Conservation (phyloP, 2,797 vertebrate species). For the Clarias laeviceps region DNA sequence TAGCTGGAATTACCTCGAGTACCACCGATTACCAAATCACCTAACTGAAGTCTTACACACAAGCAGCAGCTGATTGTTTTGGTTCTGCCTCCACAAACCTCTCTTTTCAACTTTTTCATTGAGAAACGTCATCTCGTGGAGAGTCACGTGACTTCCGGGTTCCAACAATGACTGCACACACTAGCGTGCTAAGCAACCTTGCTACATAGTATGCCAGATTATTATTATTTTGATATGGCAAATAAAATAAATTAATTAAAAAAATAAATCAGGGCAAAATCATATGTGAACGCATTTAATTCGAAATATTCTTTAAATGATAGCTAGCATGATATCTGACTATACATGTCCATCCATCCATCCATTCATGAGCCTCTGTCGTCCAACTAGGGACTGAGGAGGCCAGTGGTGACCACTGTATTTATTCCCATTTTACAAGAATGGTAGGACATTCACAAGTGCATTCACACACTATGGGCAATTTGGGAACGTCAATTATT, state of each 20-base stretch:
- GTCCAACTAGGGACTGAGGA: too few relatives aligned
- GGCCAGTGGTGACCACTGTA: too few relatives aligned
- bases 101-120: slow-evolving; percentile 25
- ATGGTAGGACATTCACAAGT: too few relatives aligned
- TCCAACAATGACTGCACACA: neutral
- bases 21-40: neutral
- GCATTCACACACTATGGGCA: too few relatives aligned
- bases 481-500: too few relatives aligned
- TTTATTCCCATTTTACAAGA: too few relatives aligned
- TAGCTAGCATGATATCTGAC: neutral
- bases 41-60: neutral
- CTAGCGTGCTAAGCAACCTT: neutral
- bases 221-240: neutral
- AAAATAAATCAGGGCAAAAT: neutral
- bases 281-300: neutral
- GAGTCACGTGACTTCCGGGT: neutral
- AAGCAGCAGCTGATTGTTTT: neutral
- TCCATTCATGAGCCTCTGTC: too few relatives aligned
- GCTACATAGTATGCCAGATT: neutral
- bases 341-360: neutral
- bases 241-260: too few relatives aligned
- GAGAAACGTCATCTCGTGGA: neutral
- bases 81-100: neutral
- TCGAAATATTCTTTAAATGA: neutral
- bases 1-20: slow-evolving; percentile 51